A percentile compares a stretch with the other conserved stretches of the same genome.
phyloP scores from a whole-genome alignment of 1,140 invertebrate species.

The Lepeophtheirus salmonis region DNA sequence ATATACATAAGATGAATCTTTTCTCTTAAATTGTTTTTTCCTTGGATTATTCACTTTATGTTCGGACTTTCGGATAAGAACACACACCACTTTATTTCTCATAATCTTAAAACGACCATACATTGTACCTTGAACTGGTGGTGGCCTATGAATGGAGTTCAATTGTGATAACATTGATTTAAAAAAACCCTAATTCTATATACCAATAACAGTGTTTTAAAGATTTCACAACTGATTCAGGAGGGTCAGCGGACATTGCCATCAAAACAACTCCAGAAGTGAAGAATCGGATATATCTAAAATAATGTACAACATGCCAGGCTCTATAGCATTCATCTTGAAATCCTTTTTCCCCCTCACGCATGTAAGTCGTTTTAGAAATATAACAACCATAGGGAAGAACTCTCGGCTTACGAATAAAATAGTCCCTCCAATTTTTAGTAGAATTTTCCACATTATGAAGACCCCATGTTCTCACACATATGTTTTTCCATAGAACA shows the following conservation, averaged over 20 bases:
- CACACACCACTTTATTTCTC: background rate
- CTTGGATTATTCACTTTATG: background rate
- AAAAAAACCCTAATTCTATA: too few relatives aligned
- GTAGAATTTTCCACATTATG: conserved; percentile 23
- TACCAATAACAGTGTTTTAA: background rate
- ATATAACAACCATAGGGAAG: conserved; percentile 32
- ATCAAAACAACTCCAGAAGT: conserved; percentile 26
- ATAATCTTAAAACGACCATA: background rate
- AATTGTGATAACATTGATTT: too few relatives aligned
- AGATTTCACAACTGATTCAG: background rate
- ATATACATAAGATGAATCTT: background rate
- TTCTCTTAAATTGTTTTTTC: background rate
- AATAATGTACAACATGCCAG: conserved; percentile 31
- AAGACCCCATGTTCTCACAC: conserved; percentile 26
- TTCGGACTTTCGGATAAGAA: background rate
- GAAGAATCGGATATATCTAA: conserved; percentile 32
- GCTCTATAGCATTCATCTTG: conserved; percentile 26
- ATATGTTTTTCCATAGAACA: conserved; percentile 30
- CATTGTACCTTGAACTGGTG: background rate
- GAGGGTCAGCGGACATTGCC: background rate
- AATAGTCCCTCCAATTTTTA: conserved; percentile 30
- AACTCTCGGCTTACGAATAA: conserved; percentile 29
- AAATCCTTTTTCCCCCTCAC: conserved; percentile 30
- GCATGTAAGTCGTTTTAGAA: conserved; percentile 28
- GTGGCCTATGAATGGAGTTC: background rate